Evolutionary conservation across 2,888 invertebrate genomes (phyloP).

Genomic region (Mythimna pallens): DNA sequence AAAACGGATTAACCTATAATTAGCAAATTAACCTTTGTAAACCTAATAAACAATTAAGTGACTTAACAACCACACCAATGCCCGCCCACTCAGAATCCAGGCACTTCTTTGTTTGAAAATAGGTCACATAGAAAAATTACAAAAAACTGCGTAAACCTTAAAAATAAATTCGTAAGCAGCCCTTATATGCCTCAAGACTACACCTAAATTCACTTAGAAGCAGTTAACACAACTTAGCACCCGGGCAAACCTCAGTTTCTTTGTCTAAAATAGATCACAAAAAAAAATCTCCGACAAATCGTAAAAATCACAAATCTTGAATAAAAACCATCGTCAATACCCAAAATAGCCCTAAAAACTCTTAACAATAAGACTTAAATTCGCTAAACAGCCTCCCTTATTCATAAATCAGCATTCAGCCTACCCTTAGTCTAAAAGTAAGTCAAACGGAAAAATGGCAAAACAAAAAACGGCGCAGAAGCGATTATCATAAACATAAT

Average conservation of each 20-base stretch:
- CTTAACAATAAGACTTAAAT: not conserved
- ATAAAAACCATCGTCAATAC: not conserved
- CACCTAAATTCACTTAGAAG: not conserved
- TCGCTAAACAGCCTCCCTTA: not conserved
- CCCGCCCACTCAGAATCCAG: not conserved
- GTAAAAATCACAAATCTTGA: not conserved
- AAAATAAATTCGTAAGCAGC: too few species aligned
- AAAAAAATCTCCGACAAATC: not conserved
- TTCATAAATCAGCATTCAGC: not conserved
- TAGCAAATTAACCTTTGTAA: not conserved
- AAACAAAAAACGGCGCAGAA: not conserved
- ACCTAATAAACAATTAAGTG: not conserved
- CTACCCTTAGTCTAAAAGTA: not conserved
- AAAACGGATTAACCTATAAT: not conserved
- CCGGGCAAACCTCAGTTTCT: not conserved
- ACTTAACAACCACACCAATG: not conserved
- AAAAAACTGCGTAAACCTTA: not conserved
- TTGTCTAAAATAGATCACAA: not conserved
- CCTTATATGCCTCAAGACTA: not conserved
- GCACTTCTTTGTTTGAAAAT: not conserved
- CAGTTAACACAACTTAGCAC: not conserved
- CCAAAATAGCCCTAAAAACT: not conserved
- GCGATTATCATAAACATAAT: not conserved
- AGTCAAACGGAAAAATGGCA: not conserved
- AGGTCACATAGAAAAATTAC: not conserved